Base-by-base conservation (phyloP, 2,797 vertebrate genomes). In the Lepus townsendii region DNA sequence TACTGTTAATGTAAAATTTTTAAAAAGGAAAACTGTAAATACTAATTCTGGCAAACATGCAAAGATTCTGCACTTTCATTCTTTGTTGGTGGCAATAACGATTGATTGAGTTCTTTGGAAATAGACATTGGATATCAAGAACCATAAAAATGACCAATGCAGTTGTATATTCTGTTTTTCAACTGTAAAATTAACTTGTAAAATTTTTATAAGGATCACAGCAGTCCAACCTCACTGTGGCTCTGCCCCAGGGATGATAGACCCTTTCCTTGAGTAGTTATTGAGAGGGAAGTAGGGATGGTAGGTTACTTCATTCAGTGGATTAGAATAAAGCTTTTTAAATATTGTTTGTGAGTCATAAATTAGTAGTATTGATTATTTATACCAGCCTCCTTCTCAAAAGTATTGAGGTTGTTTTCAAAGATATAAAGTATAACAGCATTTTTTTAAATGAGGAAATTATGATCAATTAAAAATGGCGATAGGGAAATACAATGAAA, bases 361-460 rank as follows among this genome's bases (percentile, higher is more conserved):
- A 65, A 91, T 80, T 92, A 69, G 20, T 65, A n/a, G 13, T 76
- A 77, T 69, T 78, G 54, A 86, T 91, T 86, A 62, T 83, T 88
- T 90, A 73, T 7, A 90, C 63, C 47, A 62, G 13, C 9, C 14
- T 63, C 19, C 73, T 83, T 90, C 47, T 57, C 88, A 63, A 78
- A 77, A 77, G 65, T 5, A 80, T 30, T 50, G 26, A 50, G 19
- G 24, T 62, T 71, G 54, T 20, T 87, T 66, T 95, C 68, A 84
- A 66, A 88, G 73, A 94, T 62, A 19, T n/a, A 63, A 91, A 32
- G 26, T 30, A 73, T 60, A 27, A 82, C 80, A 71, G 2, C 11
- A 75, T 78, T 88, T 86, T 91, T 91, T 17, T 76, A 87, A 89
- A 62, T 69, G 42, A 89, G 86, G n/a, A 76, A 62, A 87, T 84